Percentiles rank a stretch among this genome's conserved stretches.
Conservation (phyloP, 2,797 vertebrate genomes). For the Danio jaintianensis region DNA sequence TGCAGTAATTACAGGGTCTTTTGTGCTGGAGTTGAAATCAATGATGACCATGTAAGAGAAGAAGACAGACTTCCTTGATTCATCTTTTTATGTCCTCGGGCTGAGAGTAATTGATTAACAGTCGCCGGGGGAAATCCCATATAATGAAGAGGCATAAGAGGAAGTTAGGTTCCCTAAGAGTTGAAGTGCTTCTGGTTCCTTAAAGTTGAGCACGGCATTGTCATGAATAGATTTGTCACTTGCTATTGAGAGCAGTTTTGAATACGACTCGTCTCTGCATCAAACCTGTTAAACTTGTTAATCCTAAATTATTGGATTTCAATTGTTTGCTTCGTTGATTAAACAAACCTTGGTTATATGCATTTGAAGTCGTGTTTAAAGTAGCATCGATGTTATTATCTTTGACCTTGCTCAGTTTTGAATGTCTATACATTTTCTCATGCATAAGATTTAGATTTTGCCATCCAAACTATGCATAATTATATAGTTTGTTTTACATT, state of each 20-base stretch:
- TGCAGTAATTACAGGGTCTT: slow-evolving; percentile 39
- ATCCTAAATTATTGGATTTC: not conserved
- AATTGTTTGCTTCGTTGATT: not conserved
- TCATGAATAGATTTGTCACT: not conserved
- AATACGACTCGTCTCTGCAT: not conserved
- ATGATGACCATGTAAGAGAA: slow-evolving; percentile 24
- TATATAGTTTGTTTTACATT: not conserved
- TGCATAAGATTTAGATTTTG: not conserved
- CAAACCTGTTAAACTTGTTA: not conserved
- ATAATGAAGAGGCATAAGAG: slow-evolving; percentile 26
- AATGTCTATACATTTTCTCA: not conserved
- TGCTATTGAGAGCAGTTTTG: not conserved
- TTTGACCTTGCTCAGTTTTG: not conserved
- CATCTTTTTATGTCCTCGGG: slow-evolving; percentile 48
- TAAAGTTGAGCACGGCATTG: not conserved
- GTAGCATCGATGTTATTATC: not conserved
- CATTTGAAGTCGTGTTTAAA: not conserved
- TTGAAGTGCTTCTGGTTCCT: not conserved
- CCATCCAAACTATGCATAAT: not conserved
- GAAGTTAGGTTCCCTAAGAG: slow-evolving; percentile 23
- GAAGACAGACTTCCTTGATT: slow-evolving; percentile 34
- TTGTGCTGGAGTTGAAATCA: slow-evolving; percentile 30
- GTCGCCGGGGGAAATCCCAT: slow-evolving; percentile 60
- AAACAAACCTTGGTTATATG: not conserved
- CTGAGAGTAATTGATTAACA: slow-evolving; percentile 58